Percentiles rank a stretch among this genome's conserved stretches.
Evolutionary conservation across 2,113 vertebrate genomes (phyloP).

Genomic region (Lagopus leucura): DNA sequence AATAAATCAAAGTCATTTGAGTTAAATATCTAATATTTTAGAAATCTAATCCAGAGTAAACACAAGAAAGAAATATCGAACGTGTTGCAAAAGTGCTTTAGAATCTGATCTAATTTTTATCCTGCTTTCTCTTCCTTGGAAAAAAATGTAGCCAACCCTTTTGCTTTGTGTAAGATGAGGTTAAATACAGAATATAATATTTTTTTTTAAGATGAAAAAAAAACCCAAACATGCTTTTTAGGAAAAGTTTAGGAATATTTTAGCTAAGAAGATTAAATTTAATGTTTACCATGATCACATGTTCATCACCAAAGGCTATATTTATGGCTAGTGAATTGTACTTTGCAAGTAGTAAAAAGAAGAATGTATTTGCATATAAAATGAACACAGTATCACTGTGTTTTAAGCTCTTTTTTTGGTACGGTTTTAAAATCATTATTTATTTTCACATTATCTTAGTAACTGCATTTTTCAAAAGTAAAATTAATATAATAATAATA

Average conservation of each 20-base stretch:
- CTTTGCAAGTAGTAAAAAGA: neutral
- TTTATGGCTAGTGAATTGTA: neutral
- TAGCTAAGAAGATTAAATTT: neutral
- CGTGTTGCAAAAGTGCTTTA: neutral
- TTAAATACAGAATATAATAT: neutral
- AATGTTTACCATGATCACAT: neutral
- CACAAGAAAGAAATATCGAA: neutral
- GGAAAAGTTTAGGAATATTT: neutral
- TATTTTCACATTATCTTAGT: neutral
- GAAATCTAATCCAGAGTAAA: conserved; percentile 10
- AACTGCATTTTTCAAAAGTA: neutral
- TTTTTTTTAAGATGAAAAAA: neutral
- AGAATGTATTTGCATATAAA: neutral
- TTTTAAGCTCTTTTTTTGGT: neutral
- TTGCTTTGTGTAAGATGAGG: neutral
- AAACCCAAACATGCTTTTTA: neutral
- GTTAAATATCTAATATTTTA: conserved; percentile 16
- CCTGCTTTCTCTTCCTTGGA: neutral
- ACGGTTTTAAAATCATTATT: neutral
- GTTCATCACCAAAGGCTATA: neutral
- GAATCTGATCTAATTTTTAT: conserved; percentile 4
- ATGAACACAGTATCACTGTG: neutral
- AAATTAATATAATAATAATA: neutral
- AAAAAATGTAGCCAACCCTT: neutral
- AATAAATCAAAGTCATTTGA: conserved; percentile 10